phyloP scores from a whole-genome alignment of 2,888 invertebrate genomes.

The Cheilosia impressa region DNA sequence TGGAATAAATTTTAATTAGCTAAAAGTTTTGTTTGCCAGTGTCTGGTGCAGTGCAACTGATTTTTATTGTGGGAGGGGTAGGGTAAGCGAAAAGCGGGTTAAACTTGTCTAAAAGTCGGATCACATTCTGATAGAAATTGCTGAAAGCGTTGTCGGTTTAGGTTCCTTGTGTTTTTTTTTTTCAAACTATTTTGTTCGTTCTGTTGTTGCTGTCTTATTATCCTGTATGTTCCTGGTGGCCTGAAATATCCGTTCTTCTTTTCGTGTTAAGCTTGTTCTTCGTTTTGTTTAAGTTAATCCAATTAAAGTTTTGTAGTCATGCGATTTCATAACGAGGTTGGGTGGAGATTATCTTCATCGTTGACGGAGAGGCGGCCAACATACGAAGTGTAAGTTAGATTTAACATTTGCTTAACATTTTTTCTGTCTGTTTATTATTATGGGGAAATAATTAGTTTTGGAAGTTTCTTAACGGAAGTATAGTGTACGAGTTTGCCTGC shows the following conservation, averaged over 20 bases:
- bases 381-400: slow-evolving; percentile 22
- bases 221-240: slow-evolving; percentile 62
- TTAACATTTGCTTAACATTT: slow-evolving; percentile 22
- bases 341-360: not conserved
- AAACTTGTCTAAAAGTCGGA: slow-evolving; percentile 72
- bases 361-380: not conserved
- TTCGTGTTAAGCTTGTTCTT: slow-evolving; percentile 40
- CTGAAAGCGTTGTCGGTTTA: slow-evolving; percentile 55
- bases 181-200: not conserved
- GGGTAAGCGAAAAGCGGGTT: slow-evolving; percentile 39
- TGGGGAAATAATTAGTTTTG: slow-evolving; percentile 47
- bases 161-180: not conserved
- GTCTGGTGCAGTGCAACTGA: slow-evolving; percentile 55
- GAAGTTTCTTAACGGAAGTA: slow-evolving; percentile 1
- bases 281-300: slow-evolving; percentile 73
- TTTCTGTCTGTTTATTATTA: slow-evolving; percentile 7
- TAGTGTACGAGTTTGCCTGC: not conserved
- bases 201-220: slow-evolving; percentile 53
- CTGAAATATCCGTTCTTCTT: slow-evolving; percentile 63
- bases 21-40: slow-evolving; percentile 68
- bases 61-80: slow-evolving; percentile 30
- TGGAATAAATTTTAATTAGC: slow-evolving; percentile 74
- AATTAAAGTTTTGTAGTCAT: slow-evolving; percentile 73
- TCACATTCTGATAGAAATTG: slow-evolving; percentile 69
- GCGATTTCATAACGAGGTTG: slow-evolving; percentile 62